phyloP scores from a whole-genome alignment of 2,797 vertebrate species.

The Gallirallus australis region DNA sequence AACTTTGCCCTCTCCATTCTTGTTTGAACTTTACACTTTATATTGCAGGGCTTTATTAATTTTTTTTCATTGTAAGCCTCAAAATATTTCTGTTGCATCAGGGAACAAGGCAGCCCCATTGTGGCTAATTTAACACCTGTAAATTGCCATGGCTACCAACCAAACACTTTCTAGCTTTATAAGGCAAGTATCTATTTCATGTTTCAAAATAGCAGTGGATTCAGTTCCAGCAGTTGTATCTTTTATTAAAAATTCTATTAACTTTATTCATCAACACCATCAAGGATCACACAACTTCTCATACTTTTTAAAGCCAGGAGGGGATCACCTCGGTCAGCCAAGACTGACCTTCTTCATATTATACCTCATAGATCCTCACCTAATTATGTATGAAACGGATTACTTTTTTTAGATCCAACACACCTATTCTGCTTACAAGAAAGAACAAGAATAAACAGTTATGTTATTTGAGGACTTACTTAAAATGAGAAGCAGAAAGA shows the following conservation, averaged over 20 bases:
- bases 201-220: not conserved
- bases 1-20: not conserved
- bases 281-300: not conserved
- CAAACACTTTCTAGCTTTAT: not conserved
- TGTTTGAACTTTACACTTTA: slow-evolving; percentile 48
- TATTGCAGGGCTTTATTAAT: slow-evolving; percentile 36
- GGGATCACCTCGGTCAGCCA: not conserved
- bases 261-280: not conserved
- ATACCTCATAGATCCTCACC: not conserved
- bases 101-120: not conserved
- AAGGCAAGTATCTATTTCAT: slow-evolving; percentile 16
- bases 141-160: slow-evolving; percentile 48
- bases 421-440: not conserved
- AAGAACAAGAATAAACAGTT: not conserved
- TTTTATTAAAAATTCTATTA: slow-evolving; percentile 51
- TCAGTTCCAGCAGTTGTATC: not conserved
- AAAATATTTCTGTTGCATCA: slow-evolving; percentile 44
- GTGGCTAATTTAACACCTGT: slow-evolving; percentile 49
- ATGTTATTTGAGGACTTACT: not conserved
- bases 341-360: not conserved
- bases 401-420: not conserved
- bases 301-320: not conserved
- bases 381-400: not conserved
- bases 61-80: slow-evolving; percentile 36
- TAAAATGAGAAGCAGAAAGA: not conserved